Evolutionary conservation across 2,888 invertebrate species (phyloP).

Genomic region (Piscicola geometra): DNA sequence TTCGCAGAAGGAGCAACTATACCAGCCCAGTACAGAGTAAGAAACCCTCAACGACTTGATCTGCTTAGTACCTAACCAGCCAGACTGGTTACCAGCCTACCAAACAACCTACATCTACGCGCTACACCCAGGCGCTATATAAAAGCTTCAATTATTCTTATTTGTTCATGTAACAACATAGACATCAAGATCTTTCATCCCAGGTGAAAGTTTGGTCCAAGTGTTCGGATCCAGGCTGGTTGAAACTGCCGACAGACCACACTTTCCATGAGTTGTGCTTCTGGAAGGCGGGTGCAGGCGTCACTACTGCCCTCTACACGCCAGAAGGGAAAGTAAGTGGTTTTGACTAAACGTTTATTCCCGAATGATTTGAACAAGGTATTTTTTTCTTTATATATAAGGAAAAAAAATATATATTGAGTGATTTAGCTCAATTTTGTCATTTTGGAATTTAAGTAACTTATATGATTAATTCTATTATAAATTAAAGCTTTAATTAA

Average conservation of each 20-base stretch:
- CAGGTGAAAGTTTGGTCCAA: constrained; percentile 26
- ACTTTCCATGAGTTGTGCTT: constrained; percentile 27
- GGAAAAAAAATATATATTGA: no score
- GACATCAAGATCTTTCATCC: neutral
- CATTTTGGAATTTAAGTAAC: neutral
- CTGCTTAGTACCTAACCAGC: no score
- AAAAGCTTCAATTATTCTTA: neutral
- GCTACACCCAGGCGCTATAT: neutral
- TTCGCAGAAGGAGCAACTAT: constrained; percentile 20
- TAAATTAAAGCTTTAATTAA: no score
- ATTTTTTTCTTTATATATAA: no score
- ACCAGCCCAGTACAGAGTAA: constrained; percentile 26
- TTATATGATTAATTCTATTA: no score
- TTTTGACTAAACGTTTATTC: no score
- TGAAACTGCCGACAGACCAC: constrained; percentile 22
- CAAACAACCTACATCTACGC: no score
- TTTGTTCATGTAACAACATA: neutral
- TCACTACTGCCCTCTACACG: constrained; percentile 28
- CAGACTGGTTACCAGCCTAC: no score
- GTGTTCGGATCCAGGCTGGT: constrained; percentile 31
- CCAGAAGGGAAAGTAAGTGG: constrained; percentile 21
- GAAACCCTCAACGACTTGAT: no score
- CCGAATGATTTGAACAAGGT: no score
- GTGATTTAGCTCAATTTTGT: neutral
- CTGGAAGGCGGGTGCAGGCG: constrained; percentile 20